Conservation (phyloP, 2,113 vertebrate species). For the Rhinolophus ferrumequinum region DNA sequence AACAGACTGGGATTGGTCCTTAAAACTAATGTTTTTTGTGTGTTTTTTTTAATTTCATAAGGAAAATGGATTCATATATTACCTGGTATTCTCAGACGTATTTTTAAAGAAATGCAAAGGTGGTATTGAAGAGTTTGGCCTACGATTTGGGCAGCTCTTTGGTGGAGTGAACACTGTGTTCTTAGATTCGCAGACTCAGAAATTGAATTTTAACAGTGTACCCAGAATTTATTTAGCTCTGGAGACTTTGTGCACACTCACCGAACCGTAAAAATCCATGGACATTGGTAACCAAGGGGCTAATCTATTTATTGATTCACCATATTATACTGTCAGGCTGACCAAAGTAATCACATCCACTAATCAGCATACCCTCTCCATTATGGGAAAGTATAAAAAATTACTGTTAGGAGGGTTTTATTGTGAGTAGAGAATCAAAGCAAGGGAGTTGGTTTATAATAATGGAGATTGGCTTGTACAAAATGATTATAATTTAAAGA, state of each 20-base stretch:
- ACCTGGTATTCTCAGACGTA: neutral
- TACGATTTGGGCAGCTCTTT: slow-evolving; percentile 12
- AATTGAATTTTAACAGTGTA: slow-evolving; percentile 31
- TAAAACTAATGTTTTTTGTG: neutral
- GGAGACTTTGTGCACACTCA: neutral
- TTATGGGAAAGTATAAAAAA: neutral
- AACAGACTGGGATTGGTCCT: neutral
- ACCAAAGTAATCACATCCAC: slow-evolving; percentile 28
- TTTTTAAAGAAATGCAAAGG: neutral
- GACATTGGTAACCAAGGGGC: neutral
- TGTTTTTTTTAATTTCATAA: neutral
- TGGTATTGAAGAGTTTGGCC: neutral
- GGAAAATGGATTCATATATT: slow-evolving; percentile 5
- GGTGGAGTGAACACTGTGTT: neutral
- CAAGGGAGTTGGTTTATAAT: neutral
- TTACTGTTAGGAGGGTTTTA: slow-evolving; percentile 13
- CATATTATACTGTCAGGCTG: neutral
- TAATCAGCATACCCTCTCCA: neutral
- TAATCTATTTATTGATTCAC: neutral
- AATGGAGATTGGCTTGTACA: neutral
- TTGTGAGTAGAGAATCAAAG: slow-evolving; percentile 12
- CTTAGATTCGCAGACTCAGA: neutral
- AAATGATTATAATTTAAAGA: too few species aligned
- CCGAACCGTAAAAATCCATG: slow-evolving; percentile 3
- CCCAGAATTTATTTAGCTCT: neutral